A percentile compares a stretch with the other conserved stretches of the same genome.
Conservation (phyloP, 2,113 vertebrate species). For the Pluvialis apricaria region DNA sequence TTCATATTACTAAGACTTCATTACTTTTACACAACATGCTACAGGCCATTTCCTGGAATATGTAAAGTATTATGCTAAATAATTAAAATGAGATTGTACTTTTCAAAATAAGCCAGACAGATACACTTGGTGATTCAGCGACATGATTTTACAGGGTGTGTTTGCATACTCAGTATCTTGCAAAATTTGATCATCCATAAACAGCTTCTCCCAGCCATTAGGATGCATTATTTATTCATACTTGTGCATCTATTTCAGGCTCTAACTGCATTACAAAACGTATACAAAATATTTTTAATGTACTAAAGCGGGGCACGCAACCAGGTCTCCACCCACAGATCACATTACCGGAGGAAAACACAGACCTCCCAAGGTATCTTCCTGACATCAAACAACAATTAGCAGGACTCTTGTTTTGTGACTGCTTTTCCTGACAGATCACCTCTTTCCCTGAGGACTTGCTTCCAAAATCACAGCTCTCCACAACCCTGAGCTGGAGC, state of each 20-base stretch:
- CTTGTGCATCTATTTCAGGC: background rate
- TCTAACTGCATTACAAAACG: constrained; percentile 1
- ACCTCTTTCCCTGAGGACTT: background rate
- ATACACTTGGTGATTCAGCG: constrained; percentile 32
- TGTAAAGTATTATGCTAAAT: constrained; percentile 25
- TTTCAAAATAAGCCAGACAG: constrained; percentile 36
- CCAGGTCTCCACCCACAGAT: background rate
- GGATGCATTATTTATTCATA: constrained; percentile 40
- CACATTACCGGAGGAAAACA: background rate
- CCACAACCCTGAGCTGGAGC: background rate
- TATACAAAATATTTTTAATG: constrained; percentile 4
- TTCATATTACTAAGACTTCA: constrained; percentile 7
- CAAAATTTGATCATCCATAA: constrained; percentile 39
- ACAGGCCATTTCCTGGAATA: constrained; percentile 31
- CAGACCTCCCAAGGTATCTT: background rate
- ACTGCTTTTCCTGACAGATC: background rate
- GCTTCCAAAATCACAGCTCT: background rate
- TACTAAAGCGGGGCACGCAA: background rate
- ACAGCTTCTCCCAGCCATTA: constrained; percentile 10
- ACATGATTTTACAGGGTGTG: constrained; percentile 2
- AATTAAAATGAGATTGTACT: constrained; percentile 42
- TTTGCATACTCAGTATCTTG: constrained; percentile 34
- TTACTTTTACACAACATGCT: constrained; percentile 25
- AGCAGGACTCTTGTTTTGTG: background rate
- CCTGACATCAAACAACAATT: background rate